Conservation (phyloP, 2,888 invertebrate species). For the Escarpia spicata region DNA sequence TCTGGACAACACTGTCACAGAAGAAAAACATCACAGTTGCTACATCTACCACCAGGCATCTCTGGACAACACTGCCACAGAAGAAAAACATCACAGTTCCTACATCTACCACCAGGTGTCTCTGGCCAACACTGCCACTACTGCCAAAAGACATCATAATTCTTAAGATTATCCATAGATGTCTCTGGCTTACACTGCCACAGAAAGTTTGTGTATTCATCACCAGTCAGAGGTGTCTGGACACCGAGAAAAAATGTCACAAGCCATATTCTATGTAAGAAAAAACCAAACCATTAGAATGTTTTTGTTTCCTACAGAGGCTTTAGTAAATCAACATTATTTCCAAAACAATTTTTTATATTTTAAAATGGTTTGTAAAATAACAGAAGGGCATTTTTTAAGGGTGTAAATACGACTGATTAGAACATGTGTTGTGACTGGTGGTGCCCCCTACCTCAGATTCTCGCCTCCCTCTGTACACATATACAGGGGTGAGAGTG, state of each 20-base stretch:
- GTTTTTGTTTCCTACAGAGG: too few species aligned
- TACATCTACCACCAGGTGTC: neutral
- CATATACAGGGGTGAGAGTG: neutral
- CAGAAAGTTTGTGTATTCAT: neutral
- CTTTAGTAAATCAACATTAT: too few species aligned
- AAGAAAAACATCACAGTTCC: neutral
- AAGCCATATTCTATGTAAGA: too few species aligned
- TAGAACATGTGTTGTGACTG: neutral
- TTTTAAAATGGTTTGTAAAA: neutral
- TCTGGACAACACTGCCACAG: conserved; percentile 60
- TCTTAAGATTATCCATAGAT: neutral
- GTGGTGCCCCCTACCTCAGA: conserved; percentile 53
- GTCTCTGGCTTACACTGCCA: neutral
- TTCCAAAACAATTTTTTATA: too few species aligned
- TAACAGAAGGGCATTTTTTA: neutral
- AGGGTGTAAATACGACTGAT: too few species aligned
- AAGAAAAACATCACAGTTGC: neutral
- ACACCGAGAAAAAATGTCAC: neutral
- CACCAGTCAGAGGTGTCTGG: too few species aligned
- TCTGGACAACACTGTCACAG: neutral
- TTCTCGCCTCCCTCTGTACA: conserved; percentile 64
- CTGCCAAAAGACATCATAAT: neutral
- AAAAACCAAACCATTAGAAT: too few species aligned
- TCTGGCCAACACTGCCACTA: conserved; percentile 6
- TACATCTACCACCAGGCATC: conserved; percentile 54